Conservation (phyloP, 2,888 invertebrate species). For the Phania funesta region DNA sequence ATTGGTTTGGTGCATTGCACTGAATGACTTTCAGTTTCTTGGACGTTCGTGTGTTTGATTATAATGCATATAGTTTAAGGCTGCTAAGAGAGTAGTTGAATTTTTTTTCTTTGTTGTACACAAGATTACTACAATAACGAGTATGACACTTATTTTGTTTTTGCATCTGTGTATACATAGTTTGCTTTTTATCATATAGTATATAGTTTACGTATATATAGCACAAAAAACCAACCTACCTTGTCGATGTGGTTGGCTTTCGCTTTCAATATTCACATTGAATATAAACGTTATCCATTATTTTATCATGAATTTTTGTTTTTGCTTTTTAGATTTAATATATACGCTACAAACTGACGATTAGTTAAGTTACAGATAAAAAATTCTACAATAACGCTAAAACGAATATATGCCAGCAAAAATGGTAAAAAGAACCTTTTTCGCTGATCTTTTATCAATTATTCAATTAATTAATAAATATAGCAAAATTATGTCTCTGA, state of each 20-base stretch:
- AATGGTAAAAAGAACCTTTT: too few relatives aligned
- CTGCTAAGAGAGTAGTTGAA: slow-evolving; percentile 21
- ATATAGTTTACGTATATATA: background rate
- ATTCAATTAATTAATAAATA: too few relatives aligned
- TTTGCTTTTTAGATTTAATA: background rate
- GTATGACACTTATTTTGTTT: slow-evolving; percentile 62
- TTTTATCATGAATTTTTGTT: slow-evolving; percentile 37
- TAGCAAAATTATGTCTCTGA: too few relatives aligned
- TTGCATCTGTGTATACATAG: slow-evolving; percentile 29
- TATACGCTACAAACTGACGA: slow-evolving; percentile 8
- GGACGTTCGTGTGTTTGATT: slow-evolving; percentile 34
- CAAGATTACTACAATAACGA: slow-evolving; percentile 57
- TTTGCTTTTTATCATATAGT: background rate
- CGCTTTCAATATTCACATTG: slow-evolving; percentile 76
- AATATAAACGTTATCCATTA: slow-evolving; percentile 38
- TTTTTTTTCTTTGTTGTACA: slow-evolving; percentile 21
- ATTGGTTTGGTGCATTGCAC: slow-evolving; percentile 56
- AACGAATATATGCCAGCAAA: too few relatives aligned
- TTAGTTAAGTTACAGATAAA: background rate
- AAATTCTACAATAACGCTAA: background rate
- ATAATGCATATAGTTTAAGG: slow-evolving; percentile 5
- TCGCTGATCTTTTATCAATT: too few relatives aligned
- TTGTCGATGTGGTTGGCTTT: slow-evolving; percentile 78
- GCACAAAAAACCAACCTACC: slow-evolving; percentile 76
- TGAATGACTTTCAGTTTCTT: slow-evolving; percentile 60